Base-by-base conservation (phyloP, 2,113 vertebrate species). In the Paralichthys olivaceus region DNA sequence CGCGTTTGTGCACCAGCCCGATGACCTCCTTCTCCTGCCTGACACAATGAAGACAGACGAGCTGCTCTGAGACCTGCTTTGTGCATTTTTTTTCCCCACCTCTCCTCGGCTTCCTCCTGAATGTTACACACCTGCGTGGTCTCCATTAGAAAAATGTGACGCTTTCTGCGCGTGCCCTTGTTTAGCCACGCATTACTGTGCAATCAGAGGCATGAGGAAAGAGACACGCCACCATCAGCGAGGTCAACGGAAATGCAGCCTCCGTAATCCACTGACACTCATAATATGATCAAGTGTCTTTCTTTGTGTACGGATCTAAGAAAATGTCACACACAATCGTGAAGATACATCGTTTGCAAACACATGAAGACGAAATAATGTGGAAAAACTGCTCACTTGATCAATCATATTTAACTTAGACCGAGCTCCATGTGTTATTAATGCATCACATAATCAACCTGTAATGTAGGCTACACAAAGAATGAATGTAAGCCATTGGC, bases 31-130 rank as follows among this genome's bases (percentile, higher is more conserved):
- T 75, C 70, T 56, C 63, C 73, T 6, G 15, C 60, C 54, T 69
- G 82, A 79, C 87, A 77, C 74, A 75, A 84, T 75, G 72, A 85
- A 90, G 87, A 90, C 43, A 81, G 80, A 89, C n/a, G 58, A 80
- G 79, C 65, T 51, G 56, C 69, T 77, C 49, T 14, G 25, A 80
- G 64, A 86, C 83, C 59, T 25, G 49, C 55, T 79, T 60, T 62
- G 37, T 73, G 23, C 7, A 9, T 8, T 51, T 59, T 49, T 56
- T 63, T 5, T n/a, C n/a, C 43, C 43, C 43, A 4, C 12, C 59
- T 63, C 80, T 80, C 28, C 1, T 3, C 32, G 19, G 59, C 37
- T 51, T 69, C 53, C 26, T 51, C 37, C 47, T 15, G 17, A 71
- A 51, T 76, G 59, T 61, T 79, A 67, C 55, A 68, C 54, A 87